Evolutionary conservation across 2,888 invertebrate species (phyloP), one percentile per base, ranked within the genome.

Genomic region (Nysson spinosus): DNA sequence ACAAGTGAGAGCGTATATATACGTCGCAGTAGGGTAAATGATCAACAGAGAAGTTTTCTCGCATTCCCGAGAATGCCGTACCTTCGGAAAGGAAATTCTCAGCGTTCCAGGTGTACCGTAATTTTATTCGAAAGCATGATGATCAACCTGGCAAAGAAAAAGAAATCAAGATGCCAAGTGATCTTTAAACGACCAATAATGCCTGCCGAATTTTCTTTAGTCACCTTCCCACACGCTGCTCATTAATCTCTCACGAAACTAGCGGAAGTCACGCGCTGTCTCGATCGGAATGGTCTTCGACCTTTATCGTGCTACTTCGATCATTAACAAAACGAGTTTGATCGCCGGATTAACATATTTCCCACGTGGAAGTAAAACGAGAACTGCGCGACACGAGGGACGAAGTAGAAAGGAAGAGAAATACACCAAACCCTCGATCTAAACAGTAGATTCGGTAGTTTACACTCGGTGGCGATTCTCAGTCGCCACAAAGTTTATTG

Each of bases 251-350:
- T 5, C 14, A 2, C 11, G 28, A 9, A 28, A 28, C 9, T 6
- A 9, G 28, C 28, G 12, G 26, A 40, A 40, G n/a, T 16, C n/a
- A 1, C 3, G 12, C 26, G 12, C 11, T 6, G 32, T 32, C 12
- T 32, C 7, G 9, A 20, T 32, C 28, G 3, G 3, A n/a, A n/a
- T 11, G 39, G 39, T 30, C 39, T 39, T 39, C 42, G 42, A 42
- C 42, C 52, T 28, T 22, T 30, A 42, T 57, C 49, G 32, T 42
- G 49, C 56, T 49, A n/a, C n/a, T 16, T 49, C 49, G 19, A 37
- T 19, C n/a, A n/a, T n/a, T n/a, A n/a, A n/a, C n/a, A n/a, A n/a
- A n/a, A n/a, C n/a, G n/a, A n/a, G n/a, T n/a, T n/a, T n/a, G n/a
- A n/a, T n/a, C n/a, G n/a, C n/a, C n/a, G n/a, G n/a, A n/a, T n/a